Evolutionary conservation across 2,797 vertebrate genomes (phyloP).

Genomic region (Sebastes elongatus): DNA sequence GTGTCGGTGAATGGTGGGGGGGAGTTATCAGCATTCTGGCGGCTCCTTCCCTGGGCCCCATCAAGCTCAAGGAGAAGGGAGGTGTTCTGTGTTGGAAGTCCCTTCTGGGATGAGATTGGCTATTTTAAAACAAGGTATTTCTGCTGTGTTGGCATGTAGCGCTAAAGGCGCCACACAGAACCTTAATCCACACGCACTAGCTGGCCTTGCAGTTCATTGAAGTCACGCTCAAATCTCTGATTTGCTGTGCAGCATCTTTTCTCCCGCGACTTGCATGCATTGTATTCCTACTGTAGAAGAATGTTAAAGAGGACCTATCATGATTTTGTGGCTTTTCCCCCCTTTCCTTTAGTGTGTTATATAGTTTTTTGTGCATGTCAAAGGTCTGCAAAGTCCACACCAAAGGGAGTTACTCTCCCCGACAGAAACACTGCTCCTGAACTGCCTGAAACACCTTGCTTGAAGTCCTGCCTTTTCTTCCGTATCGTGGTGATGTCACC

Average conservation of each 20-base stretch:
- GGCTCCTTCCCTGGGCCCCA: conserved; percentile 68
- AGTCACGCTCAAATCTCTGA: conserved; percentile 28
- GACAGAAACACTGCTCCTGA: no score
- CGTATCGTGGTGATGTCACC: no score
- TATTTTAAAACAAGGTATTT: conserved; percentile 54
- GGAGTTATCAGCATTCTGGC: conserved; percentile 81
- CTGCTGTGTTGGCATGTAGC: conserved; percentile 38
- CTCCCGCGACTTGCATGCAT: not conserved
- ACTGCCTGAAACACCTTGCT: no score
- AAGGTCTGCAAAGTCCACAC: no score
- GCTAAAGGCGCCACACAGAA: conserved; percentile 16
- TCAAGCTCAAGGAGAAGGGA: conserved; percentile 66
- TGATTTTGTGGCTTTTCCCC: no score
- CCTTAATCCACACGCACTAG: conserved; percentile 29
- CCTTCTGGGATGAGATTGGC: conserved; percentile 56
- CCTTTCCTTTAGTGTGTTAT: no score
- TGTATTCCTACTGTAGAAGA: not conserved
- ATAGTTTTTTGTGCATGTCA: no score
- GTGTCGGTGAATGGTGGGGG: conserved; percentile 73
- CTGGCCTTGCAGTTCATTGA: conserved; percentile 41
- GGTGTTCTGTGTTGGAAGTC: conserved; percentile 51
- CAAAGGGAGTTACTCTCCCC: no score
- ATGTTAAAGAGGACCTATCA: not conserved
- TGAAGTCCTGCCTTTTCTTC: no score
- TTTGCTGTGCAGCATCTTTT: conserved; percentile 8